Conservation (phyloP, 2,888 invertebrate species). For the Troides helena region DNA sequence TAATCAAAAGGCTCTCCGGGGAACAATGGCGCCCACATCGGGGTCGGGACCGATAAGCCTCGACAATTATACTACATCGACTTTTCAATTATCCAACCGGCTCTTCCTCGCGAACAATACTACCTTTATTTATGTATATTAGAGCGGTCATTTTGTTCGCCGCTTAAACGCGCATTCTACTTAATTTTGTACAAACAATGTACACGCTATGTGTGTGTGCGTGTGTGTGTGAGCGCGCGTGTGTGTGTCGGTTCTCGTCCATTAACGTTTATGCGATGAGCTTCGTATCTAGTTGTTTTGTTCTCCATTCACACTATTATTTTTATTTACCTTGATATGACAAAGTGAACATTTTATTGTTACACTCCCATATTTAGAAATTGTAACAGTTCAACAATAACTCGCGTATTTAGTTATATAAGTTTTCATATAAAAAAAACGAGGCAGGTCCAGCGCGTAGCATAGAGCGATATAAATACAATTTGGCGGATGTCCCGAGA, state of each 20-base stretch:
- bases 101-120: slow-evolving; percentile 74
- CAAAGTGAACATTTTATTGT: not conserved
- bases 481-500: slow-evolving; percentile 29
- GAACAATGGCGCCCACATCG: slow-evolving; percentile 79
- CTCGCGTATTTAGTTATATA: slow-evolving; percentile 13
- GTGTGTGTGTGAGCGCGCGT: slow-evolving; percentile 5
- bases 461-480: slow-evolving; percentile 26
- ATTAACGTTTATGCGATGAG: slow-evolving; percentile 18
- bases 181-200: slow-evolving; percentile 48
- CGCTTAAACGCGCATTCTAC: slow-evolving; percentile 59
- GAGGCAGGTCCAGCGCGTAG: slow-evolving; percentile 3
- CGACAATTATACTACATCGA: slow-evolving; percentile 80
- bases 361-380: not conserved
- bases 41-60: slow-evolving; percentile 75
- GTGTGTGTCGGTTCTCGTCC: slow-evolving; percentile 3
- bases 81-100: slow-evolving; percentile 78
- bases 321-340: not conserved
- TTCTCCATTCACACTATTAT: not conserved
- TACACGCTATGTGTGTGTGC: slow-evolving; percentile 26
- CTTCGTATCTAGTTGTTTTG: not conserved
- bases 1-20: slow-evolving; percentile 78
- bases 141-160: slow-evolving; percentile 74
- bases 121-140: slow-evolving; percentile 77
- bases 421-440: slow-evolving; percentile 10
- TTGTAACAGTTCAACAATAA: not conserved